Evolutionary conservation across 2,888 invertebrate species (phyloP).

Genomic region (Cosmia pyralina): DNA sequence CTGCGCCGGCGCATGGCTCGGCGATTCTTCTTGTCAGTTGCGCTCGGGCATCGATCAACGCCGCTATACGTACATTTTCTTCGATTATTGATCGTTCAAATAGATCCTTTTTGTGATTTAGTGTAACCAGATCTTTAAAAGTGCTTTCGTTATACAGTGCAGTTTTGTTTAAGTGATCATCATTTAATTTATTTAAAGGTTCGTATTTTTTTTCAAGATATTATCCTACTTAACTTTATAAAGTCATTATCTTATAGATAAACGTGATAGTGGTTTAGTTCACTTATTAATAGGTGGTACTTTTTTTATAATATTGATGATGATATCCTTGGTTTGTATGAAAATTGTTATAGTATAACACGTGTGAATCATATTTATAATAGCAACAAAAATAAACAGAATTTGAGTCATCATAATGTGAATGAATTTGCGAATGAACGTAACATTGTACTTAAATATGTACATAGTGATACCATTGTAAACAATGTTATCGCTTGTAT

Average conservation of each 20-base stretch:
- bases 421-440: constrained; percentile 64
- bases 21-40: constrained; percentile 85
- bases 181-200: constrained; percentile 64
- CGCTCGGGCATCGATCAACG: constrained; percentile 84
- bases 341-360: constrained; percentile 12
- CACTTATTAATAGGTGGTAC: constrained; percentile 43
- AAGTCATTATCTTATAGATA: constrained; percentile 77
- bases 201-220: constrained; percentile 67
- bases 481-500: constrained; percentile 71
- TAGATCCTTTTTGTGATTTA: constrained; percentile 76
- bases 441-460: constrained; percentile 65
- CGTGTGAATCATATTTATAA: constrained; percentile 51
- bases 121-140: constrained; percentile 59
- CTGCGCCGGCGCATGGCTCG: constrained; percentile 84
- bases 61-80: constrained; percentile 67
- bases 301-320: constrained; percentile 30
- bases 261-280: constrained; percentile 84
- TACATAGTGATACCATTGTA: constrained; percentile 70
- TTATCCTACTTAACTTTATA: constrained; percentile 71
- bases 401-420: constrained; percentile 72
- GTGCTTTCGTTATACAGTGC: constrained; percentile 62
- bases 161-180: constrained; percentile 63
- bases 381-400: constrained; percentile 65
- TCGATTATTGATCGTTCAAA: constrained; percentile 78
- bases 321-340: constrained; percentile 21